Base-by-base conservation (phyloP, 2,113 vertebrate species). In the Cardinalis cardinalis region DNA sequence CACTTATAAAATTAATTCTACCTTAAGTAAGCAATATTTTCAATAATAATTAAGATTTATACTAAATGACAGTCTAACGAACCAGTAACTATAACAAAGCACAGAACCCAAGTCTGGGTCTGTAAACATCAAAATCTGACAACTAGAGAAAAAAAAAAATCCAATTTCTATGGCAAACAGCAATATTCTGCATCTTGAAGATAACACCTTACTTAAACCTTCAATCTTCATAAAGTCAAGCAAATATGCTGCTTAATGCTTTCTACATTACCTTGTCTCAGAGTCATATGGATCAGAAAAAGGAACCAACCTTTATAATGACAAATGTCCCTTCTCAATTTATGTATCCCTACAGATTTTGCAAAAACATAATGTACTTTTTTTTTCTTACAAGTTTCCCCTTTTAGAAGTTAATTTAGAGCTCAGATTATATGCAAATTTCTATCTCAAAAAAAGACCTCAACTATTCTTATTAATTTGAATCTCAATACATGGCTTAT, bases 391-490 rank as follows among this genome's bases (percentile, higher is more conserved):
- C 20, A 79, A 49, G 38, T 29, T 68, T 55, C n/a, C 4, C 4
- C 19, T 73, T 88, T 83, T 65, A 86, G 74, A 89, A 76, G 24
- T 51, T 75, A 87, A 78, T 82, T 94, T 66, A 75, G 29, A 88
- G 29, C 20, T 74, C 23, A 63, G 32, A 75, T 52, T 90, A 80
- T 32, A 83, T 23, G 31, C 16, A 12, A 75, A 85, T 52, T 63
- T 85, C 71, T 51, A 11, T 31, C 17, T 9, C 4, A 59, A 69
- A 74, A 74, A n/a, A 64, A 78, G 14, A 24, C 34, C 25, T 78
- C 31, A 75, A 49, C 18, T 83, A 23, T 59, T 85, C 34, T 82
- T 76, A 88, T 10, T n/a, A 12, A 92, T 69, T 85, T 29, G 29
- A 23, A 85, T 79, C 36, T 88, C 59, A 90, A 68, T 14, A 75